Conservation (phyloP, 64 coral and sea anemone species). For the Acropora tenuis region DNA sequence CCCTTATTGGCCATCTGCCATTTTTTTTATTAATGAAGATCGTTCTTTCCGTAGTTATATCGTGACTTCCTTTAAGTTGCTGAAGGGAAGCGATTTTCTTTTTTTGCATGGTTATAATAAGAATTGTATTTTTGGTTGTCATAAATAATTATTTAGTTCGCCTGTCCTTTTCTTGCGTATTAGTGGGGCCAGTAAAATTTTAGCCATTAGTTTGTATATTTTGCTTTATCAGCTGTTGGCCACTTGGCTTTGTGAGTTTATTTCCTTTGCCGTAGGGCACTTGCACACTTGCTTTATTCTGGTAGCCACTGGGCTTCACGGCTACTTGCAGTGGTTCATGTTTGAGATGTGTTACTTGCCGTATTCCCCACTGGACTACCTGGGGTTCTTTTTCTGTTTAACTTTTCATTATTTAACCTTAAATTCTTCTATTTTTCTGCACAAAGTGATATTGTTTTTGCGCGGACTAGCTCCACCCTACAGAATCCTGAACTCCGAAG, state of each 20-base stretch:
- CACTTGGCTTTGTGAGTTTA: background rate
- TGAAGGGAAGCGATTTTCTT: background rate
- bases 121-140: background rate
- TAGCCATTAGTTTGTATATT: too few relatives aligned
- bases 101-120: conserved; percentile 6
- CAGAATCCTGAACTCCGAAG: too few relatives aligned
- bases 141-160: background rate
- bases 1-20: background rate
- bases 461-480: too few relatives aligned
- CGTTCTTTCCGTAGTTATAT: background rate
- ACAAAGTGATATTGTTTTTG: too few relatives aligned
- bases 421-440: too few relatives aligned
- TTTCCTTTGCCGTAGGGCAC: background rate
- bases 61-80: background rate
- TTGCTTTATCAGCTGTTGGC: background rate
- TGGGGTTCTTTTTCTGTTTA: too few relatives aligned
- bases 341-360: background rate
- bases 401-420: too few relatives aligned
- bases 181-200: too few relatives aligned
- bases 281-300: background rate
- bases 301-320: too few relatives aligned
- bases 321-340: background rate
- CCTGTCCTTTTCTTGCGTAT: background rate
- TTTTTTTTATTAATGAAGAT: background rate
- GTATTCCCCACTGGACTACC: too few relatives aligned